Evolutionary conservation across 2,888 invertebrate genomes (phyloP).

Genomic region (Drosophila subquinaria): DNA sequence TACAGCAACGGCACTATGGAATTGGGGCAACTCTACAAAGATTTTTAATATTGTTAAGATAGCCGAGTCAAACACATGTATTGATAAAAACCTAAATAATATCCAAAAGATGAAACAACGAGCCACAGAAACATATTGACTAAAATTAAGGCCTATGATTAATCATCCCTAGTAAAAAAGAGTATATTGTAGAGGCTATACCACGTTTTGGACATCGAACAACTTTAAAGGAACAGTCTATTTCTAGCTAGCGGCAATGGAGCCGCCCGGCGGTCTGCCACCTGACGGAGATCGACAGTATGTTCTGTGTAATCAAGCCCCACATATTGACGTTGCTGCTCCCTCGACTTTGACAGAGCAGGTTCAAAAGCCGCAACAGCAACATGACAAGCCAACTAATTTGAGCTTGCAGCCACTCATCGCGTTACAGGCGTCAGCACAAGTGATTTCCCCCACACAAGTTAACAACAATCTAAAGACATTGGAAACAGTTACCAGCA

Average conservation of each 20-base stretch:
- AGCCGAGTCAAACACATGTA: too few relatives aligned
- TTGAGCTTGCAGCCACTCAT: constrained; percentile 47
- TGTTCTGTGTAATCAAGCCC: constrained; percentile 62
- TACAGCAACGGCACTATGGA: too few relatives aligned
- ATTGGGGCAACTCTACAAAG: too few relatives aligned
- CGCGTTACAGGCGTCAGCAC: constrained; percentile 23
- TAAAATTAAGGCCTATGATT: too few relatives aligned
- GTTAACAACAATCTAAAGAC: constrained; percentile 10
- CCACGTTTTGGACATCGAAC: too few relatives aligned
- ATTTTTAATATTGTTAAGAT: too few relatives aligned
- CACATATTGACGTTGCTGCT: constrained; percentile 4
- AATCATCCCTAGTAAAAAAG: too few relatives aligned
- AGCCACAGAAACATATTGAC: too few relatives aligned
- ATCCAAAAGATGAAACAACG: too few relatives aligned
- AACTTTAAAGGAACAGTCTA: too few relatives aligned
- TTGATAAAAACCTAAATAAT: too few relatives aligned
- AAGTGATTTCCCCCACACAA: constrained; percentile 1
- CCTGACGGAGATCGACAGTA: constrained; percentile 84
- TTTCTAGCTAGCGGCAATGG: constrained; percentile 75
- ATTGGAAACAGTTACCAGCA: constrained; percentile 28
- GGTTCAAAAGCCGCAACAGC: constrained; percentile 26
- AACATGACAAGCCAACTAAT: constrained; percentile 58
- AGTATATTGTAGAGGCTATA: too few relatives aligned
- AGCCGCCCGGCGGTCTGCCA: constrained; percentile 83
- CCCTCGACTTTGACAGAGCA: constrained; percentile 6